Percentiles rank a stretch among this genome's conserved stretches.
phyloP scores from a whole-genome alignment of 2,888 invertebrate species.

The Sphaerophoria rueppellii region DNA sequence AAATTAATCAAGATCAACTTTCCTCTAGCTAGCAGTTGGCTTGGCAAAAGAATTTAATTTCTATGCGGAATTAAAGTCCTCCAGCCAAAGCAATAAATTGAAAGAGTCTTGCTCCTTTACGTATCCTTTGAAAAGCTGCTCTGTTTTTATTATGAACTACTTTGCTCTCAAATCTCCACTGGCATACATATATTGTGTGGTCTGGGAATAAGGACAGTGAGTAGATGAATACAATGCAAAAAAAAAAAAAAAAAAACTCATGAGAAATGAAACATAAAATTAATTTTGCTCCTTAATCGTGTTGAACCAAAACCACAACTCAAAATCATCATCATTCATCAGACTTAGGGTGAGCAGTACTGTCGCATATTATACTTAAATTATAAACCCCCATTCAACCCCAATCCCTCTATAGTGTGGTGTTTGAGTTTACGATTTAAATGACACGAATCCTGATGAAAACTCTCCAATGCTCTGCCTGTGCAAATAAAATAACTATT shows the following conservation, averaged over 20 bases:
- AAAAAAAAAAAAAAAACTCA: neutral
- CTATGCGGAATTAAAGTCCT: slow-evolving; percentile 9
- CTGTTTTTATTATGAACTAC: slow-evolving; percentile 6
- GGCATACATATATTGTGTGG: neutral
- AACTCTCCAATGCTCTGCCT: neutral
- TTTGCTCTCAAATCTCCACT: neutral
- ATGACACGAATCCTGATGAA: slow-evolving; percentile 31
- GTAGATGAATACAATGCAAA: neutral
- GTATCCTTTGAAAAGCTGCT: slow-evolving; percentile 11
- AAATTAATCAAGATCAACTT: neutral
- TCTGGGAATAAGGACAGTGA: too few relatives aligned
- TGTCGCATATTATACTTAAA: slow-evolving; percentile 12
- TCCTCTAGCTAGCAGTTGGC: neutral
- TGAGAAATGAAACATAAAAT: slow-evolving; percentile 17
- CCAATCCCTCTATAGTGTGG: neutral
- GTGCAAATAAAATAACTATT: neutral
- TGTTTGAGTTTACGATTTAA: neutral
- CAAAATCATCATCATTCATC: slow-evolving; percentile 5
- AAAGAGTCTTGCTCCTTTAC: neutral
- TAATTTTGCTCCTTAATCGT: slow-evolving; percentile 22
- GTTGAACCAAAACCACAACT: slow-evolving; percentile 1
- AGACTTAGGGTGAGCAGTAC: neutral
- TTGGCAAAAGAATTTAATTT: neutral
- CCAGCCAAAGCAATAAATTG: slow-evolving; percentile 29
- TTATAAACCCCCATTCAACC: slow-evolving; percentile 10